These are phyloP conservation scores for Tenualosa ilisha DNA, from an alignment of 2,797 vertebrate species.

Conservation along the genomic window DNA sequence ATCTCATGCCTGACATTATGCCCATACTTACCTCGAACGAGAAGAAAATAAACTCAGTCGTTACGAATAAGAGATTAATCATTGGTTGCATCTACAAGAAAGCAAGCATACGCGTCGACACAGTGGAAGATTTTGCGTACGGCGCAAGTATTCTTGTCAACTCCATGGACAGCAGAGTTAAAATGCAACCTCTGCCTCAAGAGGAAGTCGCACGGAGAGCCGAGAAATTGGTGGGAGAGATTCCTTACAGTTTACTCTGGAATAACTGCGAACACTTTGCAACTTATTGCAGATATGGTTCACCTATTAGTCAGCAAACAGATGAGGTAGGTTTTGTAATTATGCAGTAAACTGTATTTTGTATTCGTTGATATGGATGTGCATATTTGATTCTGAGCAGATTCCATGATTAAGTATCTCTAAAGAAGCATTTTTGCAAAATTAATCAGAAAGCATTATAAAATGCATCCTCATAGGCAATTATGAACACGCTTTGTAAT, in stretches of 20 bases:
- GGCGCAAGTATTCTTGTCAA: constrained; percentile 84
- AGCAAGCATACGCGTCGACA: constrained; percentile 89
- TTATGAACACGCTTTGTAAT: background rate
- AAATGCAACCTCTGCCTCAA: constrained; percentile 66
- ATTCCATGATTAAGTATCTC: background rate
- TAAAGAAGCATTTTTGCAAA: background rate
- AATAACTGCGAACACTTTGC: constrained; percentile 97
- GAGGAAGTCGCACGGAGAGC: constrained; percentile 84
- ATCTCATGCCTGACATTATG: constrained; percentile 94
- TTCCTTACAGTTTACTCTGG: constrained; percentile 90
- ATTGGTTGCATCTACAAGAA: constrained; percentile 81
- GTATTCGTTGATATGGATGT: background rate
- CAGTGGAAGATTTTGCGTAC: constrained; percentile 90
- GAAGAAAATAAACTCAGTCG: constrained; percentile 71
- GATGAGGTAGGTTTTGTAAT: constrained; percentile 76
- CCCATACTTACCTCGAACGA: constrained; percentile 75
- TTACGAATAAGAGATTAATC: constrained; percentile 89
- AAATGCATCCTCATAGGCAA: background rate
- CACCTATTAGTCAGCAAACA: constrained; percentile 80
- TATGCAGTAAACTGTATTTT: background rate
- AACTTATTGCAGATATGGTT: constrained; percentile 88
- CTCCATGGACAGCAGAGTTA: constrained; percentile 72
- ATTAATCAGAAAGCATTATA: background rate
- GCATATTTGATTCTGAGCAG: background rate
- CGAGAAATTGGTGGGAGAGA: constrained; percentile 78